Base-by-base conservation (phyloP, 2,113 vertebrate genomes). In the Neofelis nebulosa region DNA sequence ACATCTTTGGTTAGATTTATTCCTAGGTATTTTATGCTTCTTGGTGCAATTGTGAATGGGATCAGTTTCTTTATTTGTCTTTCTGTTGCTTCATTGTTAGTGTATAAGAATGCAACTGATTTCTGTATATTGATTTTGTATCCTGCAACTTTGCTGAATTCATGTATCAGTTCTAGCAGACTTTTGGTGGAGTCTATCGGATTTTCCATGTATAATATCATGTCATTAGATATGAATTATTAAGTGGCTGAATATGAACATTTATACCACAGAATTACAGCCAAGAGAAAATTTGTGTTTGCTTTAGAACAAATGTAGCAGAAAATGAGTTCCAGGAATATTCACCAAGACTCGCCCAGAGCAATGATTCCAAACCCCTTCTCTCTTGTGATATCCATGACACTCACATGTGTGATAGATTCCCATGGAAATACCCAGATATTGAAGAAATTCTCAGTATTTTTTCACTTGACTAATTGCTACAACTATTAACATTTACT, bases 261-360 rank as follows among this genome's bases (percentile, higher is more conserved):
- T 68, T 81, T 76, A 76, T 23, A 31, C 8, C 5, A 87, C 23
- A 76, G n/a, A 81, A 95, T 66, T 89, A 68, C 9, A 84, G 38
- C 16, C 63, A 91, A 87, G 73, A 21, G n/a, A 41, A 86, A 97
- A 93, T 74, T 63, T 83, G 36, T 45, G 91, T 85, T 95, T 98
- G 38, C 68, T 95, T 97, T 89, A 93, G 55, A 82, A 11, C 12
- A 57, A 78, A 87, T 87, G 29, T 91, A 83, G n/a, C 69, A 74
- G 52, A 94, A 96, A 97, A 76, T 69, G 31, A 68, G 27, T 48
- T 61, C 86, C 36, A 78, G 29, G 68, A 93, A 52, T 86, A 57
- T 81, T 92, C 63, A 48, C 16, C 7, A 33, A 85, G 18, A 16
- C 33, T 94, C 71, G 89, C 57, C 41, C 4, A 1, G 25, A 89